These are phyloP conservation scores for Phodopus roborovskii DNA, from an alignment of 2,113 vertebrate species.

Conservation along the genomic window DNA sequence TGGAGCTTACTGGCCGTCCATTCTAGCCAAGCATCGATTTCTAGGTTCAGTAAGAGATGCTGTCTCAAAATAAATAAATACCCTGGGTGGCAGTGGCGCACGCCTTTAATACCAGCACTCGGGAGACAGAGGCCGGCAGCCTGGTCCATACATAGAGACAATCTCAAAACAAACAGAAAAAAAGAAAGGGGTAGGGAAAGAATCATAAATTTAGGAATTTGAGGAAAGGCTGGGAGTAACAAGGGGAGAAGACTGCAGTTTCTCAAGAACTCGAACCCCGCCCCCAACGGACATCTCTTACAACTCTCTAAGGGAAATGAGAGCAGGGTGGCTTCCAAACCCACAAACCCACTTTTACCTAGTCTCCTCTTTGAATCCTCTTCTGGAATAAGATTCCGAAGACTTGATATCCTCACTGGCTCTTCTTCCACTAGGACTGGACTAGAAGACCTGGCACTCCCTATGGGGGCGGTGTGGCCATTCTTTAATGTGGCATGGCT, in stretches of 20 bases:
- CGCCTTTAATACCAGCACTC: neutral
- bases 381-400: conserved; percentile 86
- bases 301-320: neutral
- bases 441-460: conserved; percentile 69
- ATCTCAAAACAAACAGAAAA: neutral
- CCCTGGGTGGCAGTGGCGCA: neutral
- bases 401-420: conserved; percentile 85
- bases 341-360: conserved; percentile 75
- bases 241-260: neutral
- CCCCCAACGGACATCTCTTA: neutral
- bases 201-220: neutral
- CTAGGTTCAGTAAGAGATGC: neutral
- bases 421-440: conserved; percentile 85
- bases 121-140: neutral
- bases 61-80: neutral
- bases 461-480: conserved; percentile 92
- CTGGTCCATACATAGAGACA: neutral
- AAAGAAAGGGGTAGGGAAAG: neutral
- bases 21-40: neutral
- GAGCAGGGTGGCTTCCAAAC: conserved; percentile 17
- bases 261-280: conserved; percentile 29
- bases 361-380: conserved; percentile 88
- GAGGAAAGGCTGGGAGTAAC: neutral
- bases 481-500: conserved; percentile 92
- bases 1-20: neutral